A percentile compares a stretch with the other conserved stretches of the same genome.
Evolutionary conservation across 2,888 invertebrate genomes (phyloP).

Genomic region (Epirrhoe alternata): DNA sequence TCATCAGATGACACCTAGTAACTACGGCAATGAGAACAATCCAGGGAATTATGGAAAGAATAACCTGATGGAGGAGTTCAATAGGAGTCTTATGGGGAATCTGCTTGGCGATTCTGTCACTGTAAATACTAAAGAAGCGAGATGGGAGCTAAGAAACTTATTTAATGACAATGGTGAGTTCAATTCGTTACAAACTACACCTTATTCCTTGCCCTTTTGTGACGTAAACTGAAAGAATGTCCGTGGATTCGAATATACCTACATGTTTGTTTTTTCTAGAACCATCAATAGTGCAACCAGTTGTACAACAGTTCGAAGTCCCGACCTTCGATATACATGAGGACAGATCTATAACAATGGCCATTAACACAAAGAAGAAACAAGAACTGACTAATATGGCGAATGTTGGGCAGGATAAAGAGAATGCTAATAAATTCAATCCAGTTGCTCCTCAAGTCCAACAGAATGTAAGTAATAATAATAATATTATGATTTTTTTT

Average conservation of each 20-base stretch:
- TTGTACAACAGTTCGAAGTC: slow-evolving; percentile 75
- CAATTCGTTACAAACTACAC: not conserved
- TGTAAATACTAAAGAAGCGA: slow-evolving; percentile 89
- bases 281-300: slow-evolving; percentile 76
- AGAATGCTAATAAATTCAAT: slow-evolving; percentile 72
- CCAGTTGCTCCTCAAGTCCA: slow-evolving; percentile 53
- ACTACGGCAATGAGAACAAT: slow-evolving; percentile 63
- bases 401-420: slow-evolving; percentile 69
- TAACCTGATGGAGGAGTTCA: slow-evolving; percentile 79
- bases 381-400: slow-evolving; percentile 60
- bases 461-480: slow-evolving; percentile 61
- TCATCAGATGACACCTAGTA: slow-evolving; percentile 50
- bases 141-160: slow-evolving; percentile 87
- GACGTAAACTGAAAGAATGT: too few relatives aligned
- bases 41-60: slow-evolving; percentile 67
- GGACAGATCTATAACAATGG: slow-evolving; percentile 80
- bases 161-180: slow-evolving; percentile 82
- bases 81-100: slow-evolving; percentile 80
- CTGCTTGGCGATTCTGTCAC: slow-evolving; percentile 86
- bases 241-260: not conserved
- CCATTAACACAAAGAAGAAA: slow-evolving; percentile 73
- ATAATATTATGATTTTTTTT: too few relatives aligned
- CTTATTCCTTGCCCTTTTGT: not conserved
- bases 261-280: slow-evolving; percentile 51
- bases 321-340: slow-evolving; percentile 81